Base-by-base conservation (phyloP, 2,797 vertebrate genomes). In the Artibeus lituratus region DNA sequence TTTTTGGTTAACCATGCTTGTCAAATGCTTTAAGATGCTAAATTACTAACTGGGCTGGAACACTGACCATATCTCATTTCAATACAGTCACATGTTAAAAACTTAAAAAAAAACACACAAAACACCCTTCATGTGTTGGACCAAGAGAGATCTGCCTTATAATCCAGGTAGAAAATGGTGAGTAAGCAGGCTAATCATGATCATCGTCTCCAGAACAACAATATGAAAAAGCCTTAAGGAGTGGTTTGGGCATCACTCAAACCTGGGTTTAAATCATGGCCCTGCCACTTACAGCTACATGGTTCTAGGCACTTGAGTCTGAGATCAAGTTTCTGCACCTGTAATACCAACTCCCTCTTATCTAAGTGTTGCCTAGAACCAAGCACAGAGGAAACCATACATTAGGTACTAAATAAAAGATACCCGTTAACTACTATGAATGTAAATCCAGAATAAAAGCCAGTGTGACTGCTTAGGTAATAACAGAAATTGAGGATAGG, bases 1-100 rank as follows among this genome's bases (percentile, higher is more conserved):
- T 39, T 97, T 97, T 84, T 85, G 87, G 95, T 97, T 95, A 96
- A 92, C 82, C 77, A 81, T 57, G 78, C 51, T 76, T 90, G 78
- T 90, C 82, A 94, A 96, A 94, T 80, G 80, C 69, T 96, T 69
- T 86, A 82, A 93, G 67, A 8, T 95, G 59, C 85, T 95, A 91
- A 94, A 83, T 93, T 94, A 94, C 84, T 90, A 96, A 67, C 10
- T 9, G 51, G 65, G 51, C 42, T 88, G 10, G 35, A 96, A 88
- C 57, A 89, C 65, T 95, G 94, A 87, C 44, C 29, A 69, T 65
- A 83, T 5, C 44, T 96, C 37, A 87, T 81, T 96, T 92, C 96
- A 95, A 95, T 91, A 92, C 7, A 74, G 80, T 91, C 65, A 92
- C 32, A 80, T 47, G 15, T 82, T 44, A 86, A 85, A 89, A 81